phyloP scores from a whole-genome alignment of 2,113 vertebrate genomes.

The Cephalopholis sonnerati region DNA sequence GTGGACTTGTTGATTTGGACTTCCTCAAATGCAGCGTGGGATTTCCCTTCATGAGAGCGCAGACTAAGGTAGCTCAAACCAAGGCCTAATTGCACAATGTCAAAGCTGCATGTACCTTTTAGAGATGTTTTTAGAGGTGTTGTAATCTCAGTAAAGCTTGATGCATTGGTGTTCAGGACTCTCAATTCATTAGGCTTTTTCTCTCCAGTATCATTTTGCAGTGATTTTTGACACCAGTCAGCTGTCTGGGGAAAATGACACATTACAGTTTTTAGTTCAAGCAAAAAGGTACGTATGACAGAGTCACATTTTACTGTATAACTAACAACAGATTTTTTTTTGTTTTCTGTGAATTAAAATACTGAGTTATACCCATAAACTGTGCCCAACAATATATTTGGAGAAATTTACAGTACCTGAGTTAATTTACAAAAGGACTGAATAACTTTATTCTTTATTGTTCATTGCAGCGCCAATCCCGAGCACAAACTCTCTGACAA shows the following conservation, averaged over 20 bases:
- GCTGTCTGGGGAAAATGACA: conserved; percentile 92
- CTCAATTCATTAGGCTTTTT: conserved; percentile 29
- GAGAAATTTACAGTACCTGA: too few species aligned
- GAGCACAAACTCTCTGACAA: conserved; percentile 93
- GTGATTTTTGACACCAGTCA: conserved; percentile 96
- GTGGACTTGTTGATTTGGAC: conserved; percentile 93
- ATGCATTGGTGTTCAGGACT: neutral
- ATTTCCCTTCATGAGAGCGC: conserved; percentile 99
- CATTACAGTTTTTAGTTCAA: conserved; percentile 90
- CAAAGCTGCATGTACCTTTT: neutral
- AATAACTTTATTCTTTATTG: conserved; percentile 49
- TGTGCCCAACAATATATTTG: too few species aligned
- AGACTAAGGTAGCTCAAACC: conserved; percentile 88
- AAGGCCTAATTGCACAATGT: neutral
- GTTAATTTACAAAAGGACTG: neutral
- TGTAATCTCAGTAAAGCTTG: neutral
- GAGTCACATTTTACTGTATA: neutral
- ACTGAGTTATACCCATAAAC: neutral
- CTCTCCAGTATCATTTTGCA: conserved; percentile 91
- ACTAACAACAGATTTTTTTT: neutral
- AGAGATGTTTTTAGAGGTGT: neutral
- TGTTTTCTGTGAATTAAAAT: neutral
- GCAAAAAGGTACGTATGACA: conserved; percentile 89
- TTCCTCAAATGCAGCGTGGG: conserved; percentile 98
- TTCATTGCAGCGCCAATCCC: conserved; percentile 88